phyloP scores from a whole-genome alignment of 2,888 invertebrate species.

The Allacma fusca region DNA sequence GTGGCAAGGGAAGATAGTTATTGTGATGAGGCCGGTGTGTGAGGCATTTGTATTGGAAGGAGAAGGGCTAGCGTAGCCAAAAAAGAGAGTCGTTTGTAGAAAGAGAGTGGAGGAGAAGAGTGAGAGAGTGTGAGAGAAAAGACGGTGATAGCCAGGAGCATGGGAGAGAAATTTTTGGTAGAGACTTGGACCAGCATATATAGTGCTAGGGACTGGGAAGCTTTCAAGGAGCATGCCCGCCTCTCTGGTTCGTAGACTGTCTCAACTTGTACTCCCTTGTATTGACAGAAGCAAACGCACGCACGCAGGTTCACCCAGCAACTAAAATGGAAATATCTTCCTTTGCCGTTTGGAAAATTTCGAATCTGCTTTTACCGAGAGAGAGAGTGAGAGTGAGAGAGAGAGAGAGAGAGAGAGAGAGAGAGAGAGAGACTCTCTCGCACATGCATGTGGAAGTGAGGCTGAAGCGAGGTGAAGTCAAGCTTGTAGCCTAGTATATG shows the following conservation, averaged over 20 bases:
- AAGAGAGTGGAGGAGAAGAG: slow-evolving; percentile 14
- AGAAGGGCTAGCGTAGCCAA: neutral
- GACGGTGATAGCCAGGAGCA: neutral
- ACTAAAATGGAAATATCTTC: slow-evolving; percentile 35
- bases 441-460: neutral
- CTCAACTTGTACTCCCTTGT: slow-evolving; percentile 19
- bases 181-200: slow-evolving; percentile 13
- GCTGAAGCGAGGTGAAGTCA: slow-evolving; percentile 4
- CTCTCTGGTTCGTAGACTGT: slow-evolving; percentile 20
- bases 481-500: neutral
- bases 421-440: slow-evolving; percentile 8
- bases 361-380: slow-evolving; percentile 23
- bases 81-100: neutral
- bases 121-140: slow-evolving; percentile 4
- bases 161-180: slow-evolving; percentile 11
- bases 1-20: neutral
- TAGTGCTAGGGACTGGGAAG: slow-evolving; percentile 2
- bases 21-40: slow-evolving; percentile 10
- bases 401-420: slow-evolving; percentile 7
- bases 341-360: slow-evolving; percentile 27
- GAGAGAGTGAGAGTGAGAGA: slow-evolving; percentile 14
- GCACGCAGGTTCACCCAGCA: slow-evolving; percentile 29
- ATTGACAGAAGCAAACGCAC: slow-evolving; percentile 39
- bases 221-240: slow-evolving; percentile 38
- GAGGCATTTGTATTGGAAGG: slow-evolving; percentile 1